Evolutionary conservation across 1,140 invertebrate genomes (phyloP).

Genomic region (Heliconius hewitsoni): DNA sequence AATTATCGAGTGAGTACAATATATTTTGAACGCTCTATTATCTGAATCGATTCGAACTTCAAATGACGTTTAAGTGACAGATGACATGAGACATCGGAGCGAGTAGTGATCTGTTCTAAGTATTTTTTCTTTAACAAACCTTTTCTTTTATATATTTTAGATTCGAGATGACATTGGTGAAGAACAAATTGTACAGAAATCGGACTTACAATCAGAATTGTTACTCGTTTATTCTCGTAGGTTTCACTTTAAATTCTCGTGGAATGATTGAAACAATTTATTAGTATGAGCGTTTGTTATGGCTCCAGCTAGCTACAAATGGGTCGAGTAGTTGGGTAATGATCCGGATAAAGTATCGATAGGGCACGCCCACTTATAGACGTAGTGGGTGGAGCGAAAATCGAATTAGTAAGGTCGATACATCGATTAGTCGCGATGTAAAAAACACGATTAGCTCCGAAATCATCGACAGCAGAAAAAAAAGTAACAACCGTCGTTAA

Average conservation of each 20-base stretch:
- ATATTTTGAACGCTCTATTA: constrained; percentile 31
- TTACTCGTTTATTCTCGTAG: background rate
- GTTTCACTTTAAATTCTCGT: constrained; percentile 6
- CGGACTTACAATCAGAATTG: background rate
- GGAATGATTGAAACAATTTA: constrained; percentile 31
- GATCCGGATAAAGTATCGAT: constrained; percentile 69
- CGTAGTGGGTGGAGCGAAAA: constrained; percentile 67
- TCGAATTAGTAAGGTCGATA: constrained; percentile 73
- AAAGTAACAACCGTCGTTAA: constrained; percentile 70
- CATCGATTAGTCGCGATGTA: constrained; percentile 72
- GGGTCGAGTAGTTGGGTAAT: constrained; percentile 47
- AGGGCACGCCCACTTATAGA: constrained; percentile 69
- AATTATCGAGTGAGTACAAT: constrained; percentile 61
- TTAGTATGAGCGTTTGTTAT: constrained; percentile 18
- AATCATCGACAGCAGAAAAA: constrained; percentile 76
- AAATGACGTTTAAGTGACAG: constrained; percentile 19
- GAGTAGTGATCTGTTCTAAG: background rate
- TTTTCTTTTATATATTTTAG: background rate
- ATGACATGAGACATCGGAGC: constrained; percentile 4
- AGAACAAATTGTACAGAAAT: background rate
- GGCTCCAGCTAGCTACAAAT: constrained; percentile 30
- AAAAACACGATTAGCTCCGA: constrained; percentile 77
- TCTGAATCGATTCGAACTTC: constrained; percentile 26
- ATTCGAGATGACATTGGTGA: background rate
- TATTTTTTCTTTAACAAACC: background rate